phyloP scores from a whole-genome alignment of 1,140 invertebrate species.

The Heliconius himera region DNA sequence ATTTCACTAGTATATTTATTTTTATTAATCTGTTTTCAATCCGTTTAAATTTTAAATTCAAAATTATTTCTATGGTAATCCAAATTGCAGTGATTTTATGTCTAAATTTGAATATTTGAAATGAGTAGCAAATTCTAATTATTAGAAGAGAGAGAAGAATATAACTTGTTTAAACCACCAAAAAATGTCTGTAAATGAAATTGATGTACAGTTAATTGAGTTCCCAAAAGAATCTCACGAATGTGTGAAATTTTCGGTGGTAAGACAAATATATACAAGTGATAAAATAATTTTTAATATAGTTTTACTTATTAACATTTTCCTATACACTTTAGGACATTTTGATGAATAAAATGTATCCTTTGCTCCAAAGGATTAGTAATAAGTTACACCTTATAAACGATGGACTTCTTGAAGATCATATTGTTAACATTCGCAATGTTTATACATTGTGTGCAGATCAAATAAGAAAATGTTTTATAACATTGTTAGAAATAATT shows the following conservation, averaged over 20 bases:
- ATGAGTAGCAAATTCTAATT: neutral
- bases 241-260: conserved; percentile 31
- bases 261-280: conserved; percentile 7
- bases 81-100: too few species aligned
- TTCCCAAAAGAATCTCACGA: conserved; percentile 31
- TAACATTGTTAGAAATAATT: conserved; percentile 62
- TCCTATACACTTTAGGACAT: conserved; percentile 17
- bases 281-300: neutral
- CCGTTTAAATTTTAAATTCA: neutral
- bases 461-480: conserved; percentile 71
- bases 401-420: conserved; percentile 32
- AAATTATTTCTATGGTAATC: too few species aligned
- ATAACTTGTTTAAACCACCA: neutral
- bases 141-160: too few species aligned
- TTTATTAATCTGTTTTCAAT: too few species aligned
- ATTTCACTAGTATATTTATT: too few species aligned
- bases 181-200: conserved; percentile 4
- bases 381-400: conserved; percentile 44
- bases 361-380: conserved; percentile 52
- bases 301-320: conserved; percentile 6
- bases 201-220: neutral
- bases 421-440: conserved; percentile 50
- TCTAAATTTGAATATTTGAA: neutral
- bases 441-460: conserved; percentile 66
- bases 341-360: conserved; percentile 52